These are phyloP conservation scores for Anser cygnoides DNA, from an alignment of 2,113 vertebrate genomes.

Conservation along the genomic window DNA sequence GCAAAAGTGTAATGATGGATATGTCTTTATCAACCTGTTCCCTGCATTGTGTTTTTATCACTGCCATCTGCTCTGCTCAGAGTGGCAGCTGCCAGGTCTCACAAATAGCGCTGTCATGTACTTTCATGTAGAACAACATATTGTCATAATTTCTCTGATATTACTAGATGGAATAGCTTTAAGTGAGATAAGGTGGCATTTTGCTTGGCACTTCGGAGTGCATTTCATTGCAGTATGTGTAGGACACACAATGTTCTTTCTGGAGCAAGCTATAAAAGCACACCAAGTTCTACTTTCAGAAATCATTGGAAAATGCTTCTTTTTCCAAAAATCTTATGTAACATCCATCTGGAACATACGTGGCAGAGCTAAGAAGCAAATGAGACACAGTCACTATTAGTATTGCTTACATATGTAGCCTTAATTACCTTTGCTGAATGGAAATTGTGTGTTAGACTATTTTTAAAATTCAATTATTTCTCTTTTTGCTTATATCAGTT, in stretches of 20 bases:
- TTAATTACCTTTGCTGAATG: slow-evolving; percentile 11
- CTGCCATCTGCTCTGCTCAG: slow-evolving; percentile 64
- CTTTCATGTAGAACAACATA: slow-evolving; percentile 57
- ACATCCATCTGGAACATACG: slow-evolving; percentile 2
- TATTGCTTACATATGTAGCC: background rate
- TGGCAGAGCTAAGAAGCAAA: background rate
- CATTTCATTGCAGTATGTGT: background rate
- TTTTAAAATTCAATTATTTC: background rate
- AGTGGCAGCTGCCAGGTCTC: slow-evolving; percentile 72
- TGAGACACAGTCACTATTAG: background rate
- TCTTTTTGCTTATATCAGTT: background rate
- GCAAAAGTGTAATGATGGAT: slow-evolving; percentile 32
- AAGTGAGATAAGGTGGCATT: slow-evolving; percentile 46
- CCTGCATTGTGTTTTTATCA: slow-evolving; percentile 63
- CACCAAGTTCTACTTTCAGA: slow-evolving; percentile 12
- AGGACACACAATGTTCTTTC: slow-evolving; percentile 5
- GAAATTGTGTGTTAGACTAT: background rate
- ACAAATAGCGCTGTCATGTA: slow-evolving; percentile 57
- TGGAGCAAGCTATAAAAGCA: background rate
- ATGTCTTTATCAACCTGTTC: slow-evolving; percentile 71
- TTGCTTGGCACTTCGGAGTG: slow-evolving; percentile 16
- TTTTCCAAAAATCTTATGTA: slow-evolving; percentile 18
- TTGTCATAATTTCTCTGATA: slow-evolving; percentile 57
- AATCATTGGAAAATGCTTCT: background rate
- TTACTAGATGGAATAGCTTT: slow-evolving; percentile 59